phyloP scores from a whole-genome alignment of 2,113 vertebrate genomes.

The Empidonax alnorum region DNA sequence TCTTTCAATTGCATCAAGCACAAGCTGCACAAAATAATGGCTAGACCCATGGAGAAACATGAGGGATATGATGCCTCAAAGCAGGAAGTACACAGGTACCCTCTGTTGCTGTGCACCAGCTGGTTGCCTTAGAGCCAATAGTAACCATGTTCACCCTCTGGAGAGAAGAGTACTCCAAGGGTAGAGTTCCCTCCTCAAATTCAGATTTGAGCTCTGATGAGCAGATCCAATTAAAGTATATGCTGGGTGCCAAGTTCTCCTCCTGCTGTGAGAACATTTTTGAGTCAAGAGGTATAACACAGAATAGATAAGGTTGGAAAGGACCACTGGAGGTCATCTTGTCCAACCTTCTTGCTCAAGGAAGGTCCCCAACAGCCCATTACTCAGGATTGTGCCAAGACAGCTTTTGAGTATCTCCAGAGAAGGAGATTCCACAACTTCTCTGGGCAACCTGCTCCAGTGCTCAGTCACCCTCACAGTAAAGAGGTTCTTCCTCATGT shows the following conservation, averaged over 20 bases:
- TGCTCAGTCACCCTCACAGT: neutral
- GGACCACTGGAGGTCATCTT: neutral
- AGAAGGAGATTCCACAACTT: neutral
- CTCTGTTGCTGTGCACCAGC: neutral
- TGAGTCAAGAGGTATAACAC: neutral
- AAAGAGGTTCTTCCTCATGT: neutral
- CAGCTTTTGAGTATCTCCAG: neutral
- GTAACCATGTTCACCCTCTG: neutral
- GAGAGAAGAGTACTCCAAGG: neutral
- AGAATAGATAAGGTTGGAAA: neutral
- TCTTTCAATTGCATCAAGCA: neutral
- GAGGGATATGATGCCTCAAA: neutral
- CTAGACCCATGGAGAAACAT: rapidly evolving
- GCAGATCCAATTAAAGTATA: neutral
- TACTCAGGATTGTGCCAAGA: neutral
- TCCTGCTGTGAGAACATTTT: neutral
- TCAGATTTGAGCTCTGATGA: neutral
- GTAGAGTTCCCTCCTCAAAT: neutral
- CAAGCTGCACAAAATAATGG: neutral
- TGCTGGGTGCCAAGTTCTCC: neutral
- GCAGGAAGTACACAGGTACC: neutral
- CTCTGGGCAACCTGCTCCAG: neutral
- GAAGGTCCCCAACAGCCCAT: neutral
- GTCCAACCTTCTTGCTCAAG: neutral
- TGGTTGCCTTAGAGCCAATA: neutral